Evolutionary conservation across 2,888 invertebrate species (phyloP), one percentile per base, ranked within the genome.

Genomic region (Gymnocheta viridis): DNA sequence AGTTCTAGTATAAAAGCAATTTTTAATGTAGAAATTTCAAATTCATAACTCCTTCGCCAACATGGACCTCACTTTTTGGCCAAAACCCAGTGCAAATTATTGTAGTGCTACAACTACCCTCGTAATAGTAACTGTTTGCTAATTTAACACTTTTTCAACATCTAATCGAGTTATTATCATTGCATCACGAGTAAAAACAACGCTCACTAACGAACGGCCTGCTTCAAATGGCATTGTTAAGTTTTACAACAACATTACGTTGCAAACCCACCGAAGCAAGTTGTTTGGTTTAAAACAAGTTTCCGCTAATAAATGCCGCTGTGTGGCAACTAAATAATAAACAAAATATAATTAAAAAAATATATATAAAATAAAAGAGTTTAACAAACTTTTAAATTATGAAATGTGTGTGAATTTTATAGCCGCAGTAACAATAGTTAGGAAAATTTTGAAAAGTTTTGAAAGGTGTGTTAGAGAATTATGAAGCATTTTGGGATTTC

Each of bases 251-350:
- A 67, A 58, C 47, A 60, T 49, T 19, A 60, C 32, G 77, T 49
- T 60, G 67, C 38, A 77, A 77, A 67, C 44, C 38, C 17, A 35
- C 6, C 27, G 9, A 47, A 49, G n/a, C n/a, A n/a, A n/a, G 1
- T 32, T 17, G 32, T 24, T 60, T 73, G 56, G 17, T 9, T 9
- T n/a, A 38, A 73, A 77, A 69, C 77, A 49, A 77, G 77, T 77
- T 77, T 58, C 22, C 19, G 27, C 27, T 60, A 60, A 69, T 56
- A 17, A 67, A 58, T 0, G 12, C 22, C 10, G 17, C n/a, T 19
- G 24, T 56, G 49, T 27, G 73, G 66, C n/a, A 29, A 56, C n/a
- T n/a, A 54, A 49, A 19, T 49, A 38, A 32, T 17, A 27, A 22
- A n/a, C n/a, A n/a, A n/a, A n/a, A n/a, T 22, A 4, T 32, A 32